A percentile compares a stretch with the other conserved stretches of the same genome.
Conservation (phyloP, 2,797 vertebrate species). For the Cygnus olor region DNA sequence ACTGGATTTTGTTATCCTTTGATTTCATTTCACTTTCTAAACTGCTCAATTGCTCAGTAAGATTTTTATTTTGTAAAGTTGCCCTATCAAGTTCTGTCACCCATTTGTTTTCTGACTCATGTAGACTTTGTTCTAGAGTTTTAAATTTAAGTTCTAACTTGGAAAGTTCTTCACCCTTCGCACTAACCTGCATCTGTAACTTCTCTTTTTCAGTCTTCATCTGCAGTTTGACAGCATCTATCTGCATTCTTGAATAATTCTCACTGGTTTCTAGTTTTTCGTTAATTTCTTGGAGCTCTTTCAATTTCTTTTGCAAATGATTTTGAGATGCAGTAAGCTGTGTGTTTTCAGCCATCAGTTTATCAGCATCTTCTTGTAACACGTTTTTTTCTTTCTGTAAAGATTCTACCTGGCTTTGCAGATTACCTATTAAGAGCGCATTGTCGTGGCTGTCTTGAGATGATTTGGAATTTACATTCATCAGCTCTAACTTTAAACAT, state of each 20-base stretch:
- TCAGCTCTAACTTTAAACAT: conserved; percentile 77
- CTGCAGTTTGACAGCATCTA: conserved; percentile 59
- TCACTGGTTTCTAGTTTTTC: conserved; percentile 79
- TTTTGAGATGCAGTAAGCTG: conserved; percentile 65
- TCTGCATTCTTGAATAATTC: conserved; percentile 75
- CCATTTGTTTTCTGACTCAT: conserved; percentile 87
- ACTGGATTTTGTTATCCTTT: conserved; percentile 83
- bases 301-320: conserved; percentile 69
- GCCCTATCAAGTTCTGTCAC: conserved; percentile 83
- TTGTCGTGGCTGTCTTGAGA: conserved; percentile 72
- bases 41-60: conserved; percentile 78
- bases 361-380: conserved; percentile 77
- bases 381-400: conserved; percentile 73
- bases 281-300: conserved; percentile 74
- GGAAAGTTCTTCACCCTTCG: conserved; percentile 81
- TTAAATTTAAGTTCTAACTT: conserved; percentile 80
- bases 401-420: conserved; percentile 68
- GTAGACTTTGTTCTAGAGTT: conserved; percentile 82
- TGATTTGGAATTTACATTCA: conserved; percentile 76
- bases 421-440: conserved; percentile 47
- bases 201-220: conserved; percentile 82
- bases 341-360: conserved; percentile 77
- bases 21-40: conserved; percentile 81
- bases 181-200: conserved; percentile 91
- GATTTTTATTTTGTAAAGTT: conserved; percentile 78